Evolutionary conservation across 2,113 vertebrate genomes (phyloP).

Genomic region (Zosterops japonicus): DNA sequence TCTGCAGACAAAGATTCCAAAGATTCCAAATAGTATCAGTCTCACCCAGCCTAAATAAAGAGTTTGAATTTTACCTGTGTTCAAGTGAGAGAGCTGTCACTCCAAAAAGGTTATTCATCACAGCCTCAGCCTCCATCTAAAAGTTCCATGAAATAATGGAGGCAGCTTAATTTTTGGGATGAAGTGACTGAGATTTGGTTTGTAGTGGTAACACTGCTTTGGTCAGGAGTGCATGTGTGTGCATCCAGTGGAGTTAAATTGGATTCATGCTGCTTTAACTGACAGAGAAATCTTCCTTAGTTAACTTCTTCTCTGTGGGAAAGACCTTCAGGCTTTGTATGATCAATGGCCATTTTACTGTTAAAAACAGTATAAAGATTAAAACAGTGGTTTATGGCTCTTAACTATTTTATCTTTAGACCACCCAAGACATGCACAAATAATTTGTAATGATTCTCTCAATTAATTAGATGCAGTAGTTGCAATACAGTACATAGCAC

Average conservation of each 20-base stretch:
- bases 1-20: background rate
- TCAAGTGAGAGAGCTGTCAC: background rate
- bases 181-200: background rate
- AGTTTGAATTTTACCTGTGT: background rate
- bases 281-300: constrained; percentile 29
- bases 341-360: constrained; percentile 28
- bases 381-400: background rate
- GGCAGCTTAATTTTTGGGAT: background rate
- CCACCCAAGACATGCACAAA: background rate
- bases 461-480: background rate
- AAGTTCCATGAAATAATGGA: background rate
- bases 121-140: background rate
- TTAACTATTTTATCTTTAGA: background rate
- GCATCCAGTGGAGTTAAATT: constrained; percentile 17
- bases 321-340: constrained; percentile 15
- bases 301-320: constrained; percentile 26
- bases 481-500: background rate
- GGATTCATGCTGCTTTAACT: constrained; percentile 41
- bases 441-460: background rate
- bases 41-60: background rate
- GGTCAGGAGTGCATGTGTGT: background rate
- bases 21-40: background rate
- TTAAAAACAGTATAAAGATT: background rate
- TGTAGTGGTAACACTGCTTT: background rate
- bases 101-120: background rate